Percentiles rank a stretch among this genome's conserved stretches.
phyloP scores from a whole-genome alignment of 2,113 vertebrate species.

The Balaeniceps rex region DNA sequence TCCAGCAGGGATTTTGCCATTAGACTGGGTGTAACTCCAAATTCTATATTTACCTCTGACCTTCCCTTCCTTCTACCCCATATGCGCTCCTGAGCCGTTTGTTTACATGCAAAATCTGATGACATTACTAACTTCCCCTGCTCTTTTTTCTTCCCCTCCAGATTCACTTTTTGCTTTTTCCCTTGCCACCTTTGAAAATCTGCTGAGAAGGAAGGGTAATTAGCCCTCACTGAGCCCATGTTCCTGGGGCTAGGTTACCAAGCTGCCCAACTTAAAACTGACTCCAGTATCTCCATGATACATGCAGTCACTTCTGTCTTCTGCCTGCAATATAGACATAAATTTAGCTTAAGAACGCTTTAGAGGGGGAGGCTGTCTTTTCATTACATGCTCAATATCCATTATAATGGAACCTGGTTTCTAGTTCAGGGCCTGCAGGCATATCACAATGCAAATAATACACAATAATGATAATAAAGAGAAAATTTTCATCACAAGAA shows the following conservation, averaged over 20 bases:
- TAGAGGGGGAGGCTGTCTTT: not conserved
- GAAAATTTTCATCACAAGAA: not conserved
- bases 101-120: not conserved
- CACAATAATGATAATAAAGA: slow-evolving; percentile 7
- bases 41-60: not conserved
- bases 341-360: not conserved
- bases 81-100: not conserved
- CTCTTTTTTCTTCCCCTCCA: not conserved
- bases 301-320: not conserved
- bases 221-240: not conserved
- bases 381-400: not conserved
- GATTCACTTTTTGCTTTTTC: not conserved
- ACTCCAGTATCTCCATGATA: not conserved
- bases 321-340: not conserved
- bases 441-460: slow-evolving; percentile 2
- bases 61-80: not conserved
- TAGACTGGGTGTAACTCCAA: not conserved
- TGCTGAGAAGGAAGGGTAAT: not conserved
- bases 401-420: not conserved
- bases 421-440: not conserved
- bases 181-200: not conserved
- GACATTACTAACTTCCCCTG: not conserved
- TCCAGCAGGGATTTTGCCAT: not conserved
- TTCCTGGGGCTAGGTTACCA: not conserved
- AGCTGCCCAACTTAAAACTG: not conserved